Percentiles rank a stretch among this genome's conserved stretches.
These are phyloP conservation scores for Melinopterus prodromus DNA, from an alignment of 2,888 invertebrate genomes.

Conservation along the genomic window DNA sequence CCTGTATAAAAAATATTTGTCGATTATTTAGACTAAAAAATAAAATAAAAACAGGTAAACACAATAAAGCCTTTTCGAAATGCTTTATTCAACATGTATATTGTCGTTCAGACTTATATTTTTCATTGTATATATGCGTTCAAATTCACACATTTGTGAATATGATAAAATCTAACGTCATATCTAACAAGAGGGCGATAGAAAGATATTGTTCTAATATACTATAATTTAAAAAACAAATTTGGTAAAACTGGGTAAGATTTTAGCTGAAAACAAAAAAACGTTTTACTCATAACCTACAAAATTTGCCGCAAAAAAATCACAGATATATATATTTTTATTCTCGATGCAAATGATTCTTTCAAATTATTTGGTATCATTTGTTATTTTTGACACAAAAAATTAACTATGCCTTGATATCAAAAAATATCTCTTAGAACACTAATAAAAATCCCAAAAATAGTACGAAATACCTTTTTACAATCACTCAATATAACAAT, in stretches of 20 bases:
- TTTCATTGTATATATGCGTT: conserved; percentile 8
- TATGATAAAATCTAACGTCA: no score
- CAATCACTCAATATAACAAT: neutral
- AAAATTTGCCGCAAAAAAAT: conserved; percentile 4
- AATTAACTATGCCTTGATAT: neutral
- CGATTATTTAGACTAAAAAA: neutral
- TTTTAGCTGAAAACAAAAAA: no score
- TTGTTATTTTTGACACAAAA: neutral
- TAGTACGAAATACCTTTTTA: neutral
- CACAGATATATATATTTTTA: neutral
- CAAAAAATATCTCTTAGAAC: neutral
- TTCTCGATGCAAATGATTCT: neutral
- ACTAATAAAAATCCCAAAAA: neutral
- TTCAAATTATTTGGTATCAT: neutral
- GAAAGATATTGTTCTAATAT: no score
- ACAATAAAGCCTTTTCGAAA: conserved; percentile 9
- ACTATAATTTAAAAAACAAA: neutral
- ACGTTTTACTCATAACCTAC: neutral
- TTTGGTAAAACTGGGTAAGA: neutral
- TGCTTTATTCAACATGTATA: conserved; percentile 24
- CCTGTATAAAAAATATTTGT: neutral
- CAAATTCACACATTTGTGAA: neutral
- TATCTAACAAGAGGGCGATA: no score
- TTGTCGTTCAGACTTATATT: conserved; percentile 34
- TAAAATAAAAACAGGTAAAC: neutral